These are phyloP conservation scores for Anodontia alba DNA, from an alignment of 2,888 invertebrate genomes.

Conservation along the genomic window DNA sequence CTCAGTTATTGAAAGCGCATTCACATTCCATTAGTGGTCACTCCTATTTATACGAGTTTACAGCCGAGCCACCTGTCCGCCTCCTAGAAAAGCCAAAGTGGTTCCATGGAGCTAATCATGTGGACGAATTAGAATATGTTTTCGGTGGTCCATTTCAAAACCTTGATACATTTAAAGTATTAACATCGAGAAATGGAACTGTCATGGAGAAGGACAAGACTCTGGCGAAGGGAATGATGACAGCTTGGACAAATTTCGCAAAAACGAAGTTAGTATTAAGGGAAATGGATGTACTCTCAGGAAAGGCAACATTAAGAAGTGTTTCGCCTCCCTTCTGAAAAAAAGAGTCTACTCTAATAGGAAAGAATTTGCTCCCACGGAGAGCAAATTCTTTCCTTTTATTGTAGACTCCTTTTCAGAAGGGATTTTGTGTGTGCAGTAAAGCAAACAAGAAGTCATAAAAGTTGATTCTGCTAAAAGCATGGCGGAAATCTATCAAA, in stretches of 20 bases:
- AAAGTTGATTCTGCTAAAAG: too few species aligned
- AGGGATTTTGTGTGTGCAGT: too few species aligned
- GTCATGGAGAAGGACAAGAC: neutral
- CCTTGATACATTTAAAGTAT: neutral
- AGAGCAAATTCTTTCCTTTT: too few species aligned
- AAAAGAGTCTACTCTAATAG: too few species aligned
- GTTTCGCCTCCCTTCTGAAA: too few species aligned
- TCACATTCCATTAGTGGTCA: slow-evolving; percentile 84
- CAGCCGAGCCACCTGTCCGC: slow-evolving; percentile 40
- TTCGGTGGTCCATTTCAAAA: slow-evolving; percentile 68
- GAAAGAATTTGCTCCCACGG: too few species aligned
- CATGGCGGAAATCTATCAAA: too few species aligned
- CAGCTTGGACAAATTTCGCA: neutral
- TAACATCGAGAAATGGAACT: neutral
- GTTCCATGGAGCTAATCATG: slow-evolving; percentile 77
- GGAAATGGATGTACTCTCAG: too few species aligned
- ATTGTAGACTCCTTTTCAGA: too few species aligned
- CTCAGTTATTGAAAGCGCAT: slow-evolving; percentile 93
- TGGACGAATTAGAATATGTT: slow-evolving; percentile 78
- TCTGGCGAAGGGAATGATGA: neutral
- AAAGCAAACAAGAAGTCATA: too few species aligned
- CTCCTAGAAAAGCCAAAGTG: slow-evolving; percentile 29
- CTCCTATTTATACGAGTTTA: slow-evolving; percentile 72
- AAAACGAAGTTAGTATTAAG: slow-evolving; percentile 1
- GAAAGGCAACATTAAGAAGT: too few species aligned